Evolutionary conservation across 2,888 invertebrate species (phyloP), one percentile per base, ranked within the genome.

Genomic region (Himalopsyche anomala): DNA sequence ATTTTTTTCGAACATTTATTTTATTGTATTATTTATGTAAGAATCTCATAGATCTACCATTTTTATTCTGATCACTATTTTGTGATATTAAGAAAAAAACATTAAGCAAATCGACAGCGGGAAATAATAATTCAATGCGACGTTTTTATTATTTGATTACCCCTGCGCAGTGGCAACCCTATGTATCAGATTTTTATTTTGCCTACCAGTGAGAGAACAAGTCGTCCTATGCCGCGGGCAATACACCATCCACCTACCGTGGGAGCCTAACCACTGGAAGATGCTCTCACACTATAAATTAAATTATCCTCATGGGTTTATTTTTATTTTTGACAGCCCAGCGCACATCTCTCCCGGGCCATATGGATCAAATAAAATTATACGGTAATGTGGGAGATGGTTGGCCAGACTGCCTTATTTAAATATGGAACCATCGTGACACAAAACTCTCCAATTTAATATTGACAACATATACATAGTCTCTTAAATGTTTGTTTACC

Each of bases 261-360:
- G 62, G 62, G 62, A 62, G 62, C 62, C 62, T n/a, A 62, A 62
- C 62, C 62, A 62, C 62, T 62, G 62, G 62, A 62, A 62, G 62
- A 62, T 62, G 62, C 62, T 62, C 62, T 62, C 62, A 28, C 62
- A 62, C 62, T 28, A 62, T 62, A 62, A 62, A 62, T 62, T 62
- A 62, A 62, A 62, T 62, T 62, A 62, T 62, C 62, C 62, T 19
- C 19, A 19, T 62, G 19, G 62, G 62, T 62, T 62, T 62, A 62
- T 62, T 62, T 62, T 62, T 62, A 62, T 62, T 62, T 62, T 62
- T 28, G 62, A 62, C 62, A 62, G 62, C 62, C 62, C n/a, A 28
- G 19, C 19, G 62, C 62, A 62, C 62, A 62, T 62, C 62, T 62
- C 62, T n/a, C 62, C 11, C 62, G 19, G 28, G 62, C 19, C 62